Base-by-base conservation (phyloP, 2,113 vertebrate genomes). In the Clinocottus analis region DNA sequence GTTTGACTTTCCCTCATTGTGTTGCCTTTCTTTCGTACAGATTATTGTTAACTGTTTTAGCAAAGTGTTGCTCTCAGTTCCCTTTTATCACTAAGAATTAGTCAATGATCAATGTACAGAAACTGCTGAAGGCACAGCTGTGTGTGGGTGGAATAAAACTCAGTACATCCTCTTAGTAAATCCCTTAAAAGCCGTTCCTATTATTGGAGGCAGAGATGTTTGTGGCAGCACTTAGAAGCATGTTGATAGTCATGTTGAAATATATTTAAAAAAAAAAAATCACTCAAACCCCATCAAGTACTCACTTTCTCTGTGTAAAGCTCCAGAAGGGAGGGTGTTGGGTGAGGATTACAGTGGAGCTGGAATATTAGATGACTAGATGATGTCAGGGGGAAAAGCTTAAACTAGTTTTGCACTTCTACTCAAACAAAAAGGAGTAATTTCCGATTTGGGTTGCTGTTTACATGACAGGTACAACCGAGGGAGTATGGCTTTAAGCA, bases 191-290 rank as follows among this genome's bases (percentile, higher is more conserved):
- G 66, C 77, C 39, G 78, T 65, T 85, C 45, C 75, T 85, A 47
- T 74, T 79, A 86, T 85, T 86, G 78, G 66, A 82, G 70, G 41
- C 68, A 71, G 80, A 83, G 63, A 85, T 81, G 84, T 89, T 83
- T 84, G 79, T 79, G 79, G 77, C 58, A 83, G 73, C 82, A 87
- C 85, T 88, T 77, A 76, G 58, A 67, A 74, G 51, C 55, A 70
- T 78, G 66, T 61, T 75, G 83, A 82, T 83, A 45, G 81, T 53
- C 12, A 14, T n/a, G n/a, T n/a, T n/a, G n/a, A 43, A 19, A 80
- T 60, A 76, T 13, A 43, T n/a, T n/a, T n/a, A 82, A 60, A 37
- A 47, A 23, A 37, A 10, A 29, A 58, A 27, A 31, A 27, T 72
- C 12, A 17, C 76, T 85, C 35, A 68, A 72, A 87, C 37, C n/a